A percentile compares a stretch with the other conserved stretches of the same genome.
Evolutionary conservation across 2,888 invertebrate species (phyloP).

Genomic region (Phaedon cochleariae): DNA sequence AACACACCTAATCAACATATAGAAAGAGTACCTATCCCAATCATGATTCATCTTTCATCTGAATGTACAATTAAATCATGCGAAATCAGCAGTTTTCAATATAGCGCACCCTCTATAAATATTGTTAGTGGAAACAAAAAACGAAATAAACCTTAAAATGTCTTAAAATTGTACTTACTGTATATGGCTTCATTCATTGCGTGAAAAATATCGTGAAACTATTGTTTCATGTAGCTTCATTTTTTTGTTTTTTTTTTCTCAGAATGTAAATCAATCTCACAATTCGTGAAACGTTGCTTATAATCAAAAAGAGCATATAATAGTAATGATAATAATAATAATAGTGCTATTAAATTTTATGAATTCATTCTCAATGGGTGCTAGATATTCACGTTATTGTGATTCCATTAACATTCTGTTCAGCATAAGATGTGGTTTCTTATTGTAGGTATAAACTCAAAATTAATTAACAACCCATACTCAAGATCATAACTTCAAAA

Average conservation of each 20-base stretch:
- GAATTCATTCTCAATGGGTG: neutral
- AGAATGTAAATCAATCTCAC: slow-evolving; percentile 29
- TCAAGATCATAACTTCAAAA: slow-evolving; percentile 2
- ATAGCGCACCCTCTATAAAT: neutral
- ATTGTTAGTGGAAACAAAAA: neutral
- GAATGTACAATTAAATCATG: too few relatives aligned
- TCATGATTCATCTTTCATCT: too few relatives aligned
- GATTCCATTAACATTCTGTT: slow-evolving; percentile 31
- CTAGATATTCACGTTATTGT: slow-evolving; percentile 24
- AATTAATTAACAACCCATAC: slow-evolving; percentile 18
- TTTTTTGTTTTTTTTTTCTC: slow-evolving; percentile 6
- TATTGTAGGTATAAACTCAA: neutral
- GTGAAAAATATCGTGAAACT: too few relatives aligned
- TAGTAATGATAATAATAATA: neutral
- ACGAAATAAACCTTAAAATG: slow-evolving; percentile 6
- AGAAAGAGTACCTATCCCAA: too few relatives aligned
- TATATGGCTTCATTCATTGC: slow-evolving; percentile 1
- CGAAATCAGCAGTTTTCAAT: too few relatives aligned
- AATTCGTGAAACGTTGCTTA: slow-evolving; percentile 16
- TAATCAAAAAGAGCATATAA: neutral
- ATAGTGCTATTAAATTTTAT: neutral
- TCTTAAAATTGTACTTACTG: slow-evolving; percentile 16
- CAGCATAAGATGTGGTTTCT: too few relatives aligned
- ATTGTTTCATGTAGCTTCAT: neutral
- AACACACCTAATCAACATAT: too few relatives aligned